phyloP scores from a whole-genome alignment of 2,113 vertebrate genomes.

The Galbula dea region DNA sequence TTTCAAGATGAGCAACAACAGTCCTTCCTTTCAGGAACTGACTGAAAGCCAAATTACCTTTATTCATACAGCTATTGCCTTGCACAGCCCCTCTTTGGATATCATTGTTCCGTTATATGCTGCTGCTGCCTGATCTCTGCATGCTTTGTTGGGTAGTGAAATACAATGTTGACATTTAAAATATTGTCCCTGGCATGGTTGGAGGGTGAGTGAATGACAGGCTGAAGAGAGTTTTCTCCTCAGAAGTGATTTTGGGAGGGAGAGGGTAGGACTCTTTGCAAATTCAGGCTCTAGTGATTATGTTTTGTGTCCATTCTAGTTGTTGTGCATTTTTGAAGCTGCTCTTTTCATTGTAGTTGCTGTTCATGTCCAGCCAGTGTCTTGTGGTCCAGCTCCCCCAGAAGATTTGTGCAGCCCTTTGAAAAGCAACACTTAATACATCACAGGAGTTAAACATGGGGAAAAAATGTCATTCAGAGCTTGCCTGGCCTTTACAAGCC shows the following conservation, averaged over 20 bases:
- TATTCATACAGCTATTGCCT: not conserved
- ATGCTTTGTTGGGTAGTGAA: not conserved
- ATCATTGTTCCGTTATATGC: not conserved
- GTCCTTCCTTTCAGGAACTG: not conserved
- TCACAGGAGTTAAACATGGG: not conserved
- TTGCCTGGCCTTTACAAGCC: not conserved
- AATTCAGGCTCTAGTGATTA: not conserved
- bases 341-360: not conserved
- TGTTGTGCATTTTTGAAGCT: not conserved
- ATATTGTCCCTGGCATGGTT: not conserved
- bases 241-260: not conserved
- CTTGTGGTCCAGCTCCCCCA: not conserved
- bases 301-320: not conserved
- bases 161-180: slow-evolving; percentile 4
- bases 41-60: slow-evolving; percentile 11
- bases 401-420: not conserved
- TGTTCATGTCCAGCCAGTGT: not conserved
- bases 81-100: not conserved
- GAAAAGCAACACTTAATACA: not conserved
- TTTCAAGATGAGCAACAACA: slow-evolving; percentile 27
- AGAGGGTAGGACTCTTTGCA: not conserved
- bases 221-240: not conserved
- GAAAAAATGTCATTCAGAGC: not conserved
- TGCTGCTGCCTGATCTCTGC: not conserved
- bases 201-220: not conserved